Evolutionary conservation across 2,888 invertebrate species (phyloP), one percentile per base, ranked within the genome.

Genomic region (Phengaris alcon): DNA sequence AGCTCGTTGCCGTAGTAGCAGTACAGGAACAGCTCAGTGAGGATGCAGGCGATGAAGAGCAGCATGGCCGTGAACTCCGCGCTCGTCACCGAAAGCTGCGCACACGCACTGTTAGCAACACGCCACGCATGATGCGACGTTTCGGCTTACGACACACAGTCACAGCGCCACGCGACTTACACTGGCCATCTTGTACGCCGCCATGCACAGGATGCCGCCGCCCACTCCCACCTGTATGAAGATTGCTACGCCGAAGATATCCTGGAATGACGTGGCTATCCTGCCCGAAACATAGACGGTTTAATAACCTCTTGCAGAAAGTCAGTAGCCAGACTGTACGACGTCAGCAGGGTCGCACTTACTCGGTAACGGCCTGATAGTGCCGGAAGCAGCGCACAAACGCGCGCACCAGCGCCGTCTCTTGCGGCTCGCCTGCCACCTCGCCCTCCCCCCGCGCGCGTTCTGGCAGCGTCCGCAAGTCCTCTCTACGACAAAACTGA

Each of bases 1-100:
- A 95, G 89, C 82, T 94, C 94, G 81, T 95, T 95, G 9, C 95
- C 95, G 80, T 90, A 94, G 86, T 93, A 94, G 82, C 95, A 95
- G 82, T 94, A 94, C 2, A 95, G 84, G 78, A 93, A 93, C 79
- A 95, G 85, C 84, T 95, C 94, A 9, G 93, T 87, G 22, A 95
- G 84, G 82, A 95, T 94, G 81, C 94, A 95, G 72, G 83, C 82
- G 76, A 94, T 91, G 84, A 94, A 95, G 13, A 94, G 84, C 1
- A 88, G 83, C 90, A 94, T 93, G 10, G 94, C 94, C 2, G 91
- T 87, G 77, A 94, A 93, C 83, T 94, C 92, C 68, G 93, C 81
- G 81, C 89, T 92, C 72, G 87, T 76, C 73, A 88, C 81, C 76
- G 79, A 84, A 79, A 91, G 75, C 91, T 91, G 69, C n/a, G 46